phyloP scores from a whole-genome alignment of 23 tunicate species.

The Trididemnum miniatum region DNA sequence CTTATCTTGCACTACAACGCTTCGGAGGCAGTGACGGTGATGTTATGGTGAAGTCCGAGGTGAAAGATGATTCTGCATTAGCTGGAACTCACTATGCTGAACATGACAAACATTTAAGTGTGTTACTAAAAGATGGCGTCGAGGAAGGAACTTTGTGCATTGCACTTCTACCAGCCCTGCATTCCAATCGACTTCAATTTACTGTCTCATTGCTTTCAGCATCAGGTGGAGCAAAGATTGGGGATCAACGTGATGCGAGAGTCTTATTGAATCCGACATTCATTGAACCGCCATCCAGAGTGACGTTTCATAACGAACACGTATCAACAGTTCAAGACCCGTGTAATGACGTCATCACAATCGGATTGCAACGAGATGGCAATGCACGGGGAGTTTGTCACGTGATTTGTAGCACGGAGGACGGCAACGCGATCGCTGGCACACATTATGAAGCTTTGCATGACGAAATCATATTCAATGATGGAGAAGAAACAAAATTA shows the following conservation, averaged over 20 bases:
- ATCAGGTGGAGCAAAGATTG: conserved; percentile 48
- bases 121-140: conserved; percentile 42
- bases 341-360: neutral
- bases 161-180: conserved; percentile 24
- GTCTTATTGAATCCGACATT: conserved; percentile 11
- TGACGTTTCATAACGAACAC: neutral
- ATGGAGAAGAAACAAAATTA: conserved; percentile 44
- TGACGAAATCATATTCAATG: conserved; percentile 20
- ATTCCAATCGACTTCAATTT: conserved; percentile 17
- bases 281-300: conserved; percentile 36
- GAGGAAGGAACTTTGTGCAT: conserved; percentile 22
- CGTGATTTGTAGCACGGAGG: conserved; percentile 27
- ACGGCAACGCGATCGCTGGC: conserved; percentile 45
- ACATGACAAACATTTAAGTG: conserved; percentile 14
- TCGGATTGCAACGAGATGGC: conserved; percentile 8
- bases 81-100: conserved; percentile 63
- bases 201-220: conserved; percentile 60
- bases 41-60: conserved; percentile 69
- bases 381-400: conserved; percentile 33
- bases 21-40: conserved; percentile 44
- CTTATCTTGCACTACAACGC: conserved; percentile 47
- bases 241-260: neutral
- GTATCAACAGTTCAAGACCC: neutral
- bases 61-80: conserved; percentile 62
- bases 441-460: conserved; percentile 22